Evolutionary conservation across 2,113 vertebrate species (phyloP).

Genomic region (Equus quagga): DNA sequence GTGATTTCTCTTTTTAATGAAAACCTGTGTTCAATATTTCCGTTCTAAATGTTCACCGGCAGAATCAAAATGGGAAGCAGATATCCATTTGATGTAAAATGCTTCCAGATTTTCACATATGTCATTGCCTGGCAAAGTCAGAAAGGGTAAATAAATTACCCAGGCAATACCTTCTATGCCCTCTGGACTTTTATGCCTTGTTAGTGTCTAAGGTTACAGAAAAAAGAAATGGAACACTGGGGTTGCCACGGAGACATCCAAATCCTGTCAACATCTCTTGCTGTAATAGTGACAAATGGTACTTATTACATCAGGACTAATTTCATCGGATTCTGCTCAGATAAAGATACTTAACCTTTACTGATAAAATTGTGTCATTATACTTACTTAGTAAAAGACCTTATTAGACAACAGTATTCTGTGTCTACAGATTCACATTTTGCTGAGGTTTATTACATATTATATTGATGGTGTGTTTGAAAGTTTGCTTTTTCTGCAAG

Average conservation of each 20-base stretch:
- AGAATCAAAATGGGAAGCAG: background rate
- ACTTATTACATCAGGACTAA: conserved; percentile 97
- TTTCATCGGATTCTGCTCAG: conserved; percentile 93
- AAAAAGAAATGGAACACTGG: conserved; percentile 26
- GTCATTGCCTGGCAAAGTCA: background rate
- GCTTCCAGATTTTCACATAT: background rate
- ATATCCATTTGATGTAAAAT: background rate
- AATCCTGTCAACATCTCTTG: conserved; percentile 93
- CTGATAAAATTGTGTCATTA: conserved; percentile 95
- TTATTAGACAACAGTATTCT: conserved; percentile 92
- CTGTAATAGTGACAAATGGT: conserved; percentile 96
- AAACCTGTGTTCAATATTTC: background rate
- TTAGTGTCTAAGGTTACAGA: conserved; percentile 63
- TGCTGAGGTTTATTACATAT: conserved; percentile 82
- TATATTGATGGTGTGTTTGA: conserved; percentile 62
- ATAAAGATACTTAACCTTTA: conserved; percentile 96
- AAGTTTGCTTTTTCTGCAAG: background rate
- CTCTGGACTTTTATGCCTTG: conserved; percentile 60
- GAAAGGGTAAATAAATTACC: conserved; percentile 10
- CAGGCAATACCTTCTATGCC: background rate
- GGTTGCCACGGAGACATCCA: conserved; percentile 90
- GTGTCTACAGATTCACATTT: conserved; percentile 87
- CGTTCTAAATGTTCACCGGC: background rate
- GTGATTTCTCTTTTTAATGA: background rate
- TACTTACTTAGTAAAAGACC: conserved; percentile 97